Conservation (phyloP, 2,888 invertebrate species). For the Timandra comae region DNA sequence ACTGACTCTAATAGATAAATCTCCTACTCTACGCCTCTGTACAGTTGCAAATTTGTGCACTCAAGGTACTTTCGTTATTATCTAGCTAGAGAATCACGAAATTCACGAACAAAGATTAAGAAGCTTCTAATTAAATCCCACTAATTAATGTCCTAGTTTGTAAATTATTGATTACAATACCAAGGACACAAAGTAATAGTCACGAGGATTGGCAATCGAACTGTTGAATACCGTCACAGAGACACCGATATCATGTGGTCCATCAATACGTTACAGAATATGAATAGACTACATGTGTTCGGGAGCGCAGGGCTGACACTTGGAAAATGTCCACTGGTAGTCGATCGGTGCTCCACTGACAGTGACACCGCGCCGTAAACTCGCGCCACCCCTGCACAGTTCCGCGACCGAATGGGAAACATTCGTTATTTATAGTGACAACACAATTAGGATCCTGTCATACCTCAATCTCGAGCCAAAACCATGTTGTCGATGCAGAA, state of each 20-base stretch:
- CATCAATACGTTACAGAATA: constrained; percentile 8
- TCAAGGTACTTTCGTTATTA: constrained; percentile 13
- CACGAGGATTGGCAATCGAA: constrained; percentile 13
- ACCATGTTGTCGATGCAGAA: constrained; percentile 8
- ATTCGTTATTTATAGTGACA: constrained; percentile 20
- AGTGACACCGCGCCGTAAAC: constrained; percentile 12
- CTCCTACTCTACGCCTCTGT: constrained; percentile 11
- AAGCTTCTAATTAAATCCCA: too few species aligned
- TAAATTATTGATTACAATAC: too few species aligned
- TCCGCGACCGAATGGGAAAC: constrained; percentile 14
- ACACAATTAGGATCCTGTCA: constrained; percentile 17
- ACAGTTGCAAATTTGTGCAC: constrained; percentile 10
- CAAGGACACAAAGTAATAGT: constrained; percentile 11
- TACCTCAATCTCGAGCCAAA: constrained; percentile 14
- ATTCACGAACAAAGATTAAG: constrained; percentile 5
- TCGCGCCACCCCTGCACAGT: constrained; percentile 13
- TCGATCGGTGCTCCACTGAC: constrained; percentile 8
- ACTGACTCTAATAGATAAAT: constrained; percentile 5
- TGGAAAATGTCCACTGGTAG: constrained; percentile 27
- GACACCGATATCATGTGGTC: constrained; percentile 3
- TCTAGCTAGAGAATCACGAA: constrained; percentile 2
- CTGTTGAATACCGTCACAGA: constrained; percentile 1
- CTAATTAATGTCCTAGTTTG: too few species aligned
- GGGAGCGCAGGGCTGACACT: constrained; percentile 5
- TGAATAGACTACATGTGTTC: constrained; percentile 16